Base-by-base conservation (phyloP, 2,113 vertebrate genomes). In the Labeo catla region DNA sequence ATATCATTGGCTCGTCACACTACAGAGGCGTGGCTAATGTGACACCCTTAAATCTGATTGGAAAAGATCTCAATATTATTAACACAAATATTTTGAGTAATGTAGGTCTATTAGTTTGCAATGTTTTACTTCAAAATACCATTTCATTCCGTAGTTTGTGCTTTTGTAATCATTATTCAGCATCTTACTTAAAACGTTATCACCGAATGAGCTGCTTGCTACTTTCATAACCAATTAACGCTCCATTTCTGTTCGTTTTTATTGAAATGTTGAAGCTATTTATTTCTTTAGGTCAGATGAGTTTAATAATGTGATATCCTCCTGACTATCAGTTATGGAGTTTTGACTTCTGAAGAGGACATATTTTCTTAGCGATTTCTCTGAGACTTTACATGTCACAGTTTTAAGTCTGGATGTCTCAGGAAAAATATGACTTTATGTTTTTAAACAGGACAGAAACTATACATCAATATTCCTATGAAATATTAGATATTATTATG, bases 1-100 rank as follows among this genome's bases (percentile, higher is more conserved):
- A 76, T 23, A 11, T 65, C 15, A 82, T 54, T 86, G 85, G 70
- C 61, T 39, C 36, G 52, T 50, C 8, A 15, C 81, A 43, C 2
- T 6, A 54, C 6, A 28, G 50, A 39, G 66, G 66, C 68, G 81
- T 59, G 65, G 50, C 36, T 28, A 59, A 59, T n/a, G 36, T 84
- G 49, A 73, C 66, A 66, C 10, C 43, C 36, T 77, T 77, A 16
- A 77, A 16, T 3, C 13, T 52, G 49, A 54, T 54, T 16, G 74
- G 23, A 77, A 28, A 16, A 7, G 8, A 45, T 11, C 68, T 72
- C n/a, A 6, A 63, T n/a, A 19, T 21, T 43, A 43, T 72, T 72
- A 72, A 43, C 68, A 21, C 16, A 9, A 21, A 72, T 45, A 16
- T 23, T 68, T 59, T 28, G 19, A 72, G 68, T 21, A 72, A 21